These are phyloP conservation scores for Camelus bactrianus DNA, from an alignment of 2,113 vertebrate genomes.

Conservation along the genomic window DNA sequence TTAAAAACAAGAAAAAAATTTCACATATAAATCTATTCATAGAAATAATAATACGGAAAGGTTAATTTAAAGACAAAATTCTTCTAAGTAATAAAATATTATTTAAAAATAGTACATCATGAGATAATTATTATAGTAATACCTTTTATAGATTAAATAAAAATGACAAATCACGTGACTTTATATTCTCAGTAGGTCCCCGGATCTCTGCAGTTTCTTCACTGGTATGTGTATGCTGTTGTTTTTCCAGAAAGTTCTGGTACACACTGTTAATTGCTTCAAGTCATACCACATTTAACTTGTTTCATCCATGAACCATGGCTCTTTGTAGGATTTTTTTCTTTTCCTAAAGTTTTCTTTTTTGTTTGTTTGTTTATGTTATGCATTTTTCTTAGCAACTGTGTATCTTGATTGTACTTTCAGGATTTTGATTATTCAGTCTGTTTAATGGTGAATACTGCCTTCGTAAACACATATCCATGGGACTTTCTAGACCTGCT, in stretches of 20 bases:
- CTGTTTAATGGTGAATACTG: not conserved
- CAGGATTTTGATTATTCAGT: not conserved
- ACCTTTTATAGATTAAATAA: not conserved
- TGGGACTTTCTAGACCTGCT: not conserved
- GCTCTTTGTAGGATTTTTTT: not conserved
- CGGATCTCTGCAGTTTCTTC: not conserved
- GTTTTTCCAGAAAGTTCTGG: not conserved
- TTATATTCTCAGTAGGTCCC: not conserved
- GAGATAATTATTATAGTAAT: not conserved
- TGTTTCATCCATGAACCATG: not conserved
- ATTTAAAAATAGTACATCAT: not conserved
- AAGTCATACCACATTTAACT: not conserved
- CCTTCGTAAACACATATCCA: not conserved
- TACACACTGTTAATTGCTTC: not conserved
- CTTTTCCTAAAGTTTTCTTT: not conserved
- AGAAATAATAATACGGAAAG: not conserved
- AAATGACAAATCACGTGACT: not conserved
- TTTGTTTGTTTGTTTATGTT: conserved; percentile 1
- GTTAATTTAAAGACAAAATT: not conserved
- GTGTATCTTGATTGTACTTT: not conserved
- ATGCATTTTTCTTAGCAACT: not conserved
- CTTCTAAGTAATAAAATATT: not conserved
- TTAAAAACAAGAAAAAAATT: not conserved
- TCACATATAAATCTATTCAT: not conserved
- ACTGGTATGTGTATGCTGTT: not conserved